Conservation (phyloP, 53 echinoderm and acorn worm species). For the Mesocentrotus franciscanus region DNA sequence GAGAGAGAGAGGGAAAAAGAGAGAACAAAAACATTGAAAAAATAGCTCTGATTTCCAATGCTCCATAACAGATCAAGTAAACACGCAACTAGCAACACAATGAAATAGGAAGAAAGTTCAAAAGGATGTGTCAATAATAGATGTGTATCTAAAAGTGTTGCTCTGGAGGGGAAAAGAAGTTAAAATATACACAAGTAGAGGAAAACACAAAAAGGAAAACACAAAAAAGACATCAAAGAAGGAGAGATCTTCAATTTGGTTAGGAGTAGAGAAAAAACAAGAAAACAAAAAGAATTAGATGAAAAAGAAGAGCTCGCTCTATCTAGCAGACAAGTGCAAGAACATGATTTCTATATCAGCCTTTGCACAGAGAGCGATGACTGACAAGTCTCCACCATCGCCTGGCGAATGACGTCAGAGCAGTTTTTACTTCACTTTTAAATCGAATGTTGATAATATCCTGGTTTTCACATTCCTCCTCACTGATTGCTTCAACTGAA, state of each 20-base stretch:
- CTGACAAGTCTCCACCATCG: background rate
- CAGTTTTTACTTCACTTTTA: background rate
- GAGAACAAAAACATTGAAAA: background rate
- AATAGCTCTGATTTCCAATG: too few species aligned
- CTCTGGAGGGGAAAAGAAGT: background rate
- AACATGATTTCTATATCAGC: background rate
- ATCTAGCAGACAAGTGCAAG: background rate
- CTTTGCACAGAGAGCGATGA: background rate
- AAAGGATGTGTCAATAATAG: too few species aligned
- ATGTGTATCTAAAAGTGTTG: too few species aligned
- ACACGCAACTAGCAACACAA: too few species aligned
- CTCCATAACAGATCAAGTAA: too few species aligned
- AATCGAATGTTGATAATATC: background rate
- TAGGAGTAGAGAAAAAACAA: background rate
- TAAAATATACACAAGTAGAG: too few species aligned
- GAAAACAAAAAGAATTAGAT: background rate
- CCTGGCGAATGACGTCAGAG: constrained; percentile 21
- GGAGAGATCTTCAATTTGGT: background rate
- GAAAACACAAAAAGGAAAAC: background rate
- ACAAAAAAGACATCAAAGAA: background rate
- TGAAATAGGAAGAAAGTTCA: too few species aligned
- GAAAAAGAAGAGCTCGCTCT: background rate
- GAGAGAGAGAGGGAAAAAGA: background rate
- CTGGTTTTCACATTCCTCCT: constrained; percentile 8
- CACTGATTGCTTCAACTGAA: background rate